Base-by-base conservation (phyloP, 2,797 vertebrate species). In the Alcedo quadribrachys region DNA sequence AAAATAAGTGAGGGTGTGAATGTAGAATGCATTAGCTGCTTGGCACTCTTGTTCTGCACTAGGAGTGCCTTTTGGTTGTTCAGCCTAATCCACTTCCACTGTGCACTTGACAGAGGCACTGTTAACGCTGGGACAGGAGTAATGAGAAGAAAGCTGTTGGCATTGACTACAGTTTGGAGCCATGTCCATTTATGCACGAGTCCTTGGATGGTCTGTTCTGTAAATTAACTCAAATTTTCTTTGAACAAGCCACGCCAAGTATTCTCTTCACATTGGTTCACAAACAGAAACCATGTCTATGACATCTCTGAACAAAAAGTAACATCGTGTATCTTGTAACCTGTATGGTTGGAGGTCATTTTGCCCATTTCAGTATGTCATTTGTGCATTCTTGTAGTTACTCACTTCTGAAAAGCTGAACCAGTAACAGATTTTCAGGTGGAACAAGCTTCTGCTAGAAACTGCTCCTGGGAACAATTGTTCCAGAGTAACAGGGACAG, bases 1-100 rank as follows among this genome's bases (percentile, higher is more conserved):
- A 94, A 94, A 96, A 96, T 76, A 91, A 83, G 77, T 1, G 2
- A 96, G 95, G 95, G 95, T 96, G 93, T 95, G 93, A 96, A 88
- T 68, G 73, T 25, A 91, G 85, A 93, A 84, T 76, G 74, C 67
- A 94, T 91, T 91, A 96, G 82, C 66, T 61, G n/a, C 68, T 93
- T 94, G 90, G 94, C 87, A 20, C 63, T 95, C 85, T 71, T 73
- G 5, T 71, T 71, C 85, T 83, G 85, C 68, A 92, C 60, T 40
- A 89, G 81, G 79, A 89, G 84, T 61, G 87, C 87, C 91, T 96
- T 88, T 92, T 75, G 86, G 83, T 79, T 88, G 70, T 85, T 89
- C 22, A 85, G 91, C 81, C 30, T 66, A 66, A 92, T 87, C 69
- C 79, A 83, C 69, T 92, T 89, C 76, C 87, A 89, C 87, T 42